Percentiles rank a stretch among this genome's conserved stretches.
These are phyloP conservation scores for Brienomyrus longianalis DNA, from an alignment of 2,113 vertebrate species.

Conservation along the genomic window DNA sequence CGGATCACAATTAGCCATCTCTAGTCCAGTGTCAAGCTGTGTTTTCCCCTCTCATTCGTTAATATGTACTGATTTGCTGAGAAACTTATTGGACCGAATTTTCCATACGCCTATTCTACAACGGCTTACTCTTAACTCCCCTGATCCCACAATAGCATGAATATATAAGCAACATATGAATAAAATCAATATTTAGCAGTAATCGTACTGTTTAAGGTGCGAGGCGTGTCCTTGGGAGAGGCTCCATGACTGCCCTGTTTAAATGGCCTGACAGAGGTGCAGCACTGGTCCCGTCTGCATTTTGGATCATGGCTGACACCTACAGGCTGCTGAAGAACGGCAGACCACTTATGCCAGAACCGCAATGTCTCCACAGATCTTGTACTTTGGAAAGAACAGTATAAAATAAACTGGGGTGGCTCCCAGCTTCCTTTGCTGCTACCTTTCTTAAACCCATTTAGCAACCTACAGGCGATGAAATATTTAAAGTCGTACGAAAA, in stretches of 20 bases:
- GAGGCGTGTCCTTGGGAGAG: neutral
- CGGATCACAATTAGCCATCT: neutral
- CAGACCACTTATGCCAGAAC: neutral
- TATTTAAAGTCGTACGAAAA: neutral
- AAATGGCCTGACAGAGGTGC: neutral
- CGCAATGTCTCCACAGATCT: neutral
- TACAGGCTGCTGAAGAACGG: slow-evolving; percentile 19
- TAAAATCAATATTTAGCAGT: neutral
- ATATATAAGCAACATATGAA: neutral
- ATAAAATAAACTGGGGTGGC: neutral
- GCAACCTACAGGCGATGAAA: neutral
- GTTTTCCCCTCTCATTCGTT: neutral
- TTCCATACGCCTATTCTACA: neutral
- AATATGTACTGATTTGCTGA: neutral
- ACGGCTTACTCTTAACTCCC: neutral
- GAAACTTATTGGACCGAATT: neutral
- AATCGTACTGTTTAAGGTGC: neutral
- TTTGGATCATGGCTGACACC: slow-evolving; percentile 31
- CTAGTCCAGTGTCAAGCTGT: neutral
- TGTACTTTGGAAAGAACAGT: neutral
- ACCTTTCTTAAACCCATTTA: neutral
- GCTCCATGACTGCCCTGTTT: neutral
- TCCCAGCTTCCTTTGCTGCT: neutral
- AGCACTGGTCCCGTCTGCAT: neutral
- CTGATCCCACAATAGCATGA: neutral